These are phyloP conservation scores for Strix aluco DNA, from an alignment of 2,113 vertebrate genomes.

Conservation along the genomic window DNA sequence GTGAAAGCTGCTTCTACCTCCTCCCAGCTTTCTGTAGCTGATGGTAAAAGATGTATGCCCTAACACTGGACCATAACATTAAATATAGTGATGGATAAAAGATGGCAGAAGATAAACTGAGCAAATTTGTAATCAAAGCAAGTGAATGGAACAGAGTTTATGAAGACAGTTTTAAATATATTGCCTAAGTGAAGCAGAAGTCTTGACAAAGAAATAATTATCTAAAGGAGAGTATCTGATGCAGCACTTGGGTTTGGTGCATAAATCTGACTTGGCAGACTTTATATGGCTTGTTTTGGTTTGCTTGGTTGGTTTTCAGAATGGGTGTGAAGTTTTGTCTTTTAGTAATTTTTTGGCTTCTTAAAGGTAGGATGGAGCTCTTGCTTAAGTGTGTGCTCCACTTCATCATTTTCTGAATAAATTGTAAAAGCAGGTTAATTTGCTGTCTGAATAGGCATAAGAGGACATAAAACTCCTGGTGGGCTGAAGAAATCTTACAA, in stretches of 20 bases:
- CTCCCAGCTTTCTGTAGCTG: background rate
- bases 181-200: background rate
- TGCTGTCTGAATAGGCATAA: conserved; percentile 12
- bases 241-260: background rate
- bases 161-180: background rate
- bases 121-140: background rate
- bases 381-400: background rate
- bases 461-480: background rate
- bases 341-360: background rate
- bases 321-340: background rate
- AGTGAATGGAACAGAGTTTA: background rate
- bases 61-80: background rate
- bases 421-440: conserved; percentile 44
- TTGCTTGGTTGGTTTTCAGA: background rate
- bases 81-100: background rate
- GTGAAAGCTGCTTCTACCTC: background rate
- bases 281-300: background rate
- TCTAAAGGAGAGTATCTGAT: background rate
- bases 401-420: conserved; percentile 62
- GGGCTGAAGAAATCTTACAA: background rate
- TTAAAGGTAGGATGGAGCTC: background rate
- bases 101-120: background rate
- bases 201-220: background rate
- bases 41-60: background rate
- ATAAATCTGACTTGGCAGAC: background rate